Percentiles rank a stretch among this genome's conserved stretches.
Conservation (phyloP, 2,797 vertebrate species). For the Catamblyrhynchus diadema region DNA sequence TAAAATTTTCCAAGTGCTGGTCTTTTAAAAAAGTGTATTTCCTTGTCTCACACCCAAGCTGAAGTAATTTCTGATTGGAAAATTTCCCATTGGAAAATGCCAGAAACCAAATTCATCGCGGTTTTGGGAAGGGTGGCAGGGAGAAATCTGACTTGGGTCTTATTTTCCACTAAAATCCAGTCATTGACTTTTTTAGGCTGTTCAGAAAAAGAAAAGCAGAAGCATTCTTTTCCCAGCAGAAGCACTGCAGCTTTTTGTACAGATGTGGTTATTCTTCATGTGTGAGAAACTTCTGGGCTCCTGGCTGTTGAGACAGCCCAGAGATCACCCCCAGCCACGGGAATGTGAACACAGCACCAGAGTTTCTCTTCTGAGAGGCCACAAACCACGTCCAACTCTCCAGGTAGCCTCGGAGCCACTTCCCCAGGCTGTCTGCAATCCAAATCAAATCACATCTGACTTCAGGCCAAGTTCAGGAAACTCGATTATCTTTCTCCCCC, state of each 20-base stretch:
- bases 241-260: not conserved
- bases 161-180: not conserved
- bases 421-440: not conserved
- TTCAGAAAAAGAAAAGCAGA: not conserved
- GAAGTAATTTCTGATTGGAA: not conserved
- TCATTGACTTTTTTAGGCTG: not conserved
- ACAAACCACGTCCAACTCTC: not conserved
- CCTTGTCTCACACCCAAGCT: not conserved
- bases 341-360: not conserved
- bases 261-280: not conserved
- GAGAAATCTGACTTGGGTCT: not conserved
- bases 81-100: not conserved
- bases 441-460: conserved; percentile 28
- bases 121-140: not conserved
- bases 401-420: not conserved
- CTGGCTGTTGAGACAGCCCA: not conserved
- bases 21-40: not conserved
- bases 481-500: conserved; percentile 10
- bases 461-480: conserved; percentile 23
- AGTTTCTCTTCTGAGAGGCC: not conserved
- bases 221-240: not conserved
- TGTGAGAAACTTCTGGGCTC: not conserved
- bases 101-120: not conserved
- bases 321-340: not conserved
- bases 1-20: not conserved